A percentile compares a stretch with the other conserved stretches of the same genome.
Evolutionary conservation across 2,797 vertebrate species (phyloP).

Genomic region (Enteromius thamalakanensis): DNA sequence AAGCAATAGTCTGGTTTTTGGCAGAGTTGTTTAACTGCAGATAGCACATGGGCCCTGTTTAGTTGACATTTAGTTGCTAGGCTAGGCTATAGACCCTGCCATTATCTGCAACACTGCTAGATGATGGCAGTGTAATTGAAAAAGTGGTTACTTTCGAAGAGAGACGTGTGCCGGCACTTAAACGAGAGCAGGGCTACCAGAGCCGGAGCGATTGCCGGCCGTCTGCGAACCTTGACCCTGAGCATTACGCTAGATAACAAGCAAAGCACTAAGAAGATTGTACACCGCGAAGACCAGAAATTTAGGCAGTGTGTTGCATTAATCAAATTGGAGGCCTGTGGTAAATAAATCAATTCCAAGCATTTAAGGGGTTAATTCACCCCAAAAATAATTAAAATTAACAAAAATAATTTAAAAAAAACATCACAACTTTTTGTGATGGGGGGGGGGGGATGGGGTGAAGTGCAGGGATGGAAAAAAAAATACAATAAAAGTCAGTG

Average conservation of each 20-base stretch:
- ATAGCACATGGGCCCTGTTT: conserved; percentile 49
- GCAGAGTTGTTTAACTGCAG: conserved; percentile 52
- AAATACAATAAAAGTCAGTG: neutral
- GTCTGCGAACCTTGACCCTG: conserved; percentile 36
- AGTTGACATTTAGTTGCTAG: conserved; percentile 61
- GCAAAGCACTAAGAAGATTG: conserved; percentile 47
- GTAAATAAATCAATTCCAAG: conserved; percentile 43
- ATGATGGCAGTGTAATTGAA: conserved; percentile 64
- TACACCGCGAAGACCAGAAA: conserved; percentile 28
- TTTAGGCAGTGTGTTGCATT: conserved; percentile 41
- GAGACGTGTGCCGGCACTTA: conserved; percentile 52
- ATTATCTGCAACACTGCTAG: conserved; percentile 58
- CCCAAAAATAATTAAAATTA: neutral
- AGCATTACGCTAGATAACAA: conserved; percentile 38
- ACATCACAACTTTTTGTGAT: neutral
- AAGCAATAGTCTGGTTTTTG: conserved; percentile 27
- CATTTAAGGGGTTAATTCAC: neutral
- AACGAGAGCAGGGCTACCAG: conserved; percentile 26
- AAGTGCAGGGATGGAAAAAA: too few relatives aligned
- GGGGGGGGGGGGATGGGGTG: too few relatives aligned
- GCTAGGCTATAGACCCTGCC: conserved; percentile 55
- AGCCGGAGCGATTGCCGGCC: conserved; percentile 33
- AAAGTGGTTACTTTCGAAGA: conserved; percentile 58
- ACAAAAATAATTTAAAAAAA: too few relatives aligned
- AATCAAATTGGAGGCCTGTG: conserved; percentile 43